Conservation (phyloP, 2,888 invertebrate genomes). For the Caenorhabditis doughertyi region DNA sequence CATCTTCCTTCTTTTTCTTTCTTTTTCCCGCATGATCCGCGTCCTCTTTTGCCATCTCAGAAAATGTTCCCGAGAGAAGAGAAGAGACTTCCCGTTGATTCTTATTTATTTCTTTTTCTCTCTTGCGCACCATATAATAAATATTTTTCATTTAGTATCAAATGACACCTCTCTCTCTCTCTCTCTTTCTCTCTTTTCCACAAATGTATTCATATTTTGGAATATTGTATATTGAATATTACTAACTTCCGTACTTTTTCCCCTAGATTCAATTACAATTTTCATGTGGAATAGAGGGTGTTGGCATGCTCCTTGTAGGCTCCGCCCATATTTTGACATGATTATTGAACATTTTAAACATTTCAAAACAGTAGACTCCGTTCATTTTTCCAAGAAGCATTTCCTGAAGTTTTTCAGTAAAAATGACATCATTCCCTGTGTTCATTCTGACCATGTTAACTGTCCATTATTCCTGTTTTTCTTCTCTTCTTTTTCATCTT, state of each 20-base stretch:
- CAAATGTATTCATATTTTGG: constrained; percentile 26
- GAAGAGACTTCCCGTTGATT: constrained; percentile 47
- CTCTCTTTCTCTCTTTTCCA: not conserved
- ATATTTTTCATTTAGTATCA: constrained; percentile 30
- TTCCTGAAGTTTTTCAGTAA: too few species aligned
- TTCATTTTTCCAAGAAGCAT: not conserved
- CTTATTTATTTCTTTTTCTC: constrained; percentile 19
- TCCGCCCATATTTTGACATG: too few species aligned
- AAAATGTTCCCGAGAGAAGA: too few species aligned
- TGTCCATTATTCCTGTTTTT: not conserved
- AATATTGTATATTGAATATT: constrained; percentile 32
- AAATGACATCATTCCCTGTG: not conserved
- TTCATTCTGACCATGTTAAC: not conserved
- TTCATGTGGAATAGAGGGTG: too few species aligned
- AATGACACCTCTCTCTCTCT: constrained; percentile 41
- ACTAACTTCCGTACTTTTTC: constrained; percentile 18
- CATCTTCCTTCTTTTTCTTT: not conserved
- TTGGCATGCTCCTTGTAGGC: too few species aligned
- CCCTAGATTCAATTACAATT: constrained; percentile 36
- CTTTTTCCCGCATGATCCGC: constrained; percentile 21
- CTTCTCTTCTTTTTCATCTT: too few species aligned
- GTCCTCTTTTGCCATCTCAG: constrained; percentile 3
- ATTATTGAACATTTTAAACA: too few species aligned
- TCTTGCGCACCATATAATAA: not conserved
- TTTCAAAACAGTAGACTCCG: too few species aligned